Evolutionary conservation across 2,797 vertebrate genomes (phyloP), one percentile per base, ranked within the genome.

Genomic region (Pterois miles): DNA sequence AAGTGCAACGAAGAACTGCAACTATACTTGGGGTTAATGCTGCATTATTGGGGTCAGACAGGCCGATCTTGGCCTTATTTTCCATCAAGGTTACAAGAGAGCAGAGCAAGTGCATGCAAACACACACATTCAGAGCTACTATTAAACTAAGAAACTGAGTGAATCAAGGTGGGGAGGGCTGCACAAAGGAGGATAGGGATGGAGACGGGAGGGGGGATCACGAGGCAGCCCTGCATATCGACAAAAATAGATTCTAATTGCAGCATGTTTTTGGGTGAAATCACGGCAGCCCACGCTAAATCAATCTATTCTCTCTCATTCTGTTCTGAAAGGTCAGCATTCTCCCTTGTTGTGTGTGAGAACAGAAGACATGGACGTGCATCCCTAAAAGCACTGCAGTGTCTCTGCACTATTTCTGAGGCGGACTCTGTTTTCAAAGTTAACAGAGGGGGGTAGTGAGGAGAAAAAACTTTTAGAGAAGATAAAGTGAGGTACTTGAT

Each of bases 191-290:
- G 75, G 64, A 75, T 53, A 48, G 71, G 82, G 58, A 76, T 69
- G 59, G 48, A 79, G 52, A 71, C 9, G 48, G 71, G 64, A 66
- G 78, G 76, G 56, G 57, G 63, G 33, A 82, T 93, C 90, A 89
- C 77, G 68, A 93, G 81, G 85, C 71, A 82, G 81, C 74, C 80
- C 74, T 88, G 86, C 81, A 84, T 87, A 87, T 77, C 1, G 73
- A 81, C 80, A 72, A 90, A 89, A 92, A 91, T 91, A 91, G 89
- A 92, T 86, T 58, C 78, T 86, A 84, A 89, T 91, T 92, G 86
- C 78, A 12, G 84, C 64, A 66, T 86, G 76, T 84, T 88, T 88
- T 85, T 22, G 77, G 82, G 56, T 76, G 65, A 88, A 90, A 89
- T 89, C 64, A 68, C 38, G 50, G 72, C 76, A 74, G 33, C 73